These are phyloP conservation scores for Pollenia angustigena DNA, from an alignment of 2,888 invertebrate genomes.

Conservation along the genomic window DNA sequence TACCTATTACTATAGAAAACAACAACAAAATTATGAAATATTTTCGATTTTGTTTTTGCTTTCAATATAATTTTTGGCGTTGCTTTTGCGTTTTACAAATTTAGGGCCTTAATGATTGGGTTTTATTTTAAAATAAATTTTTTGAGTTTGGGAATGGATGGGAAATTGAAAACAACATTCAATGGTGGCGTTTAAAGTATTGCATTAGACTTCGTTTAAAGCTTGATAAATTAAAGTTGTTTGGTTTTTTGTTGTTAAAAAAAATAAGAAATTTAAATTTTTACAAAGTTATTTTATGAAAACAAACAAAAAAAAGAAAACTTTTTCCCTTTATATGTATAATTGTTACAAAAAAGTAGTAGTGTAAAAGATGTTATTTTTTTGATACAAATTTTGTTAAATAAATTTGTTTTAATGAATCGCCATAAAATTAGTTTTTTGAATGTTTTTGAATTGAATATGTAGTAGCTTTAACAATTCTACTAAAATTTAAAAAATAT, in stretches of 20 bases:
- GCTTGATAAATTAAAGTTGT: conserved; percentile 53
- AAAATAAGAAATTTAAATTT: conserved; percentile 29
- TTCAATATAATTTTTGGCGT: no score
- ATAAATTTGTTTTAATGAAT: not conserved
- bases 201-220: conserved; percentile 60
- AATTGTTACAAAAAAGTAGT: not conserved
- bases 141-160: not conserved
- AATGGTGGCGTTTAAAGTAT: conserved; percentile 44
- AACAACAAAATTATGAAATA: no score
- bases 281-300: conserved; percentile 16
- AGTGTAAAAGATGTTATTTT: not conserved
- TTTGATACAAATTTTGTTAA: not conserved
- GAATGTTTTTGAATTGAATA: not conserved
- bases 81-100: no score
- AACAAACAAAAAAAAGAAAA: not conserved
- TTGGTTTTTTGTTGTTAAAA: conserved; percentile 14
- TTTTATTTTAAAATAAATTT: conserved; percentile 2
- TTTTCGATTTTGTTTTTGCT: no score
- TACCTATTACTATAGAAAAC: no score
- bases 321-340: not conserved
- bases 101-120: conserved; percentile 4
- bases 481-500: no score
- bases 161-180: conserved; percentile 31
- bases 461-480: no score
- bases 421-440: not conserved